A percentile compares a stretch with the other conserved stretches of the same genome.
phyloP scores from a whole-genome alignment of 2,113 vertebrate species.

The Mustela lutreola region DNA sequence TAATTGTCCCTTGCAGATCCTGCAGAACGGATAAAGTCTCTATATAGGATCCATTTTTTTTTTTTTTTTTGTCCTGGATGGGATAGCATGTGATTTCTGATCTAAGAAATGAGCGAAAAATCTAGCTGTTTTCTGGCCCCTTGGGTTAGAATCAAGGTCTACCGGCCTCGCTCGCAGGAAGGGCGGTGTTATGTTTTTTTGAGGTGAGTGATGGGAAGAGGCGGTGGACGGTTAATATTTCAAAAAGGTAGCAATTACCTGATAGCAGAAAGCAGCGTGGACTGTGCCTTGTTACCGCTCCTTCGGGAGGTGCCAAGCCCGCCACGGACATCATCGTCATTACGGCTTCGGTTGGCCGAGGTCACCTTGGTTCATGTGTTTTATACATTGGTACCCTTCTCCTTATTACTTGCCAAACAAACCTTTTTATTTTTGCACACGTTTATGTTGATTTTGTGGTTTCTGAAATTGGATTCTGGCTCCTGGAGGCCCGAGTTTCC shows the following conservation, averaged over 20 bases:
- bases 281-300: conserved; percentile 62
- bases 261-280: conserved; percentile 58
- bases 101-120: not conserved
- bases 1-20: not conserved
- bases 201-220: not conserved
- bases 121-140: not conserved
- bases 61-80: not conserved
- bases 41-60: not conserved
- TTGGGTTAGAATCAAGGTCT: conserved; percentile 40
- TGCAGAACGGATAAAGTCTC: accelerated
- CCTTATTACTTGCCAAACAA: conserved; percentile 92
- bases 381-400: conserved; percentile 93
- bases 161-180: conserved; percentile 14
- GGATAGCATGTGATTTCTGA: not conserved
- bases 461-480: conserved; percentile 97
- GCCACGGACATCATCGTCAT: conserved; percentile 81
- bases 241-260: conserved; percentile 74
- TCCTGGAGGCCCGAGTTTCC: conserved; percentile 94
- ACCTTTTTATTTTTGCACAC: conserved; percentile 94
- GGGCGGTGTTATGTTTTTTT: conserved; percentile 30
- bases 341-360: conserved; percentile 85
- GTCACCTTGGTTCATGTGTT: conserved; percentile 93
- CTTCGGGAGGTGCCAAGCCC: conserved; percentile 81
- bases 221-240: conserved; percentile 46
- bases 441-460: conserved; percentile 96